Conservation (phyloP, 2,113 vertebrate genomes). For the Neogobius melanostomus region DNA sequence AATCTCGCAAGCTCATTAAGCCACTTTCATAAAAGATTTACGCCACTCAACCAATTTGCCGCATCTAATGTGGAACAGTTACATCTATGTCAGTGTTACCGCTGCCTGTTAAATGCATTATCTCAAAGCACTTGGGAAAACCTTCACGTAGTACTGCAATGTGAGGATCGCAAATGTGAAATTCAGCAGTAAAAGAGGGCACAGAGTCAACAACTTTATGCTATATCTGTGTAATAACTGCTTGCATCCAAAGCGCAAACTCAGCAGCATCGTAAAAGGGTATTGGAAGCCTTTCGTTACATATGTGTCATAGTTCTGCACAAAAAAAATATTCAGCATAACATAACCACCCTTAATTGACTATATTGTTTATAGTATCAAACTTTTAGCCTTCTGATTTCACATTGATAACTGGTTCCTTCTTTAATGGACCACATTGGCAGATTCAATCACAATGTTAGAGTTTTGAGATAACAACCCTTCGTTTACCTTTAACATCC, state of each 20-base stretch:
- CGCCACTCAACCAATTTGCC: slow-evolving; percentile 28
- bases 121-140: slow-evolving; percentile 37
- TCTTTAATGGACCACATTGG: too few species aligned
- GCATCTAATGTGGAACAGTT: slow-evolving; percentile 19
- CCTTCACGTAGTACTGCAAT: slow-evolving; percentile 16
- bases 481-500: too few species aligned
- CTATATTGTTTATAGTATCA: too few species aligned
- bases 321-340: neutral
- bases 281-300: slow-evolving; percentile 51
- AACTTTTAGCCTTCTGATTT: too few species aligned
- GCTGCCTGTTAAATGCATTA: slow-evolving; percentile 40
- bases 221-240: neutral
- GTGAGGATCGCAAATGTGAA: slow-evolving; percentile 30
- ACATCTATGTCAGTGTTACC: slow-evolving; percentile 25
- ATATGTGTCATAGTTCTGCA: slow-evolving; percentile 12
- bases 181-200: slow-evolving; percentile 27
- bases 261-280: slow-evolving; percentile 3
- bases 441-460: too few species aligned
- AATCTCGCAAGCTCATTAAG: slow-evolving; percentile 40
- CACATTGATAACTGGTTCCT: too few species aligned
- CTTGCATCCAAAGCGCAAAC: slow-evolving; percentile 43
- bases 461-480: too few species aligned
- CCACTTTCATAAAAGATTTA: slow-evolving; percentile 57
- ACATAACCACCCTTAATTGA: neutral
- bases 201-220: slow-evolving; percentile 17